phyloP scores from a whole-genome alignment of 2,113 vertebrate species.

The Corythornis vintsioides region DNA sequence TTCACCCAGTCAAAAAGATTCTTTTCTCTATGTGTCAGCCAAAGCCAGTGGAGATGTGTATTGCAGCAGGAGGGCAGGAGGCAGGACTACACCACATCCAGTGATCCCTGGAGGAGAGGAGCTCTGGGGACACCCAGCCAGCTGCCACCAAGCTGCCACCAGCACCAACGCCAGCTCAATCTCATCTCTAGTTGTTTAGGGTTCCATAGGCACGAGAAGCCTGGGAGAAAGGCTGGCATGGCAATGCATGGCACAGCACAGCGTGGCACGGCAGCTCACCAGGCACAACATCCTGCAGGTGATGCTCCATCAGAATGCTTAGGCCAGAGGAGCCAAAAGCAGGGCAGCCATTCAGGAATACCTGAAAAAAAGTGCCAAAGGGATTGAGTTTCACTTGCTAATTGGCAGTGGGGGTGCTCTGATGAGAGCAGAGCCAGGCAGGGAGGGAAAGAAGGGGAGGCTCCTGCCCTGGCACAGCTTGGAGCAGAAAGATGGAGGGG shows the following conservation, averaged over 20 bases:
- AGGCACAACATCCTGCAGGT: not conserved
- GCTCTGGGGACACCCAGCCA: not conserved
- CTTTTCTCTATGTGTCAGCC: not conserved
- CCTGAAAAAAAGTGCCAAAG: not conserved
- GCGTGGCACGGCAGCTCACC: not conserved
- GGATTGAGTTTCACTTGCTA: not conserved
- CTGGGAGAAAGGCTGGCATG: not conserved
- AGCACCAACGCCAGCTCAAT: not conserved
- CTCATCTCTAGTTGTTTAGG: not conserved
- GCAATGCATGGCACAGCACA: not conserved
- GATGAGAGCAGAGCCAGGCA: not conserved
- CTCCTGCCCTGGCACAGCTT: not conserved
- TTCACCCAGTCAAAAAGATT: not conserved
- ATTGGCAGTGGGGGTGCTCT: not conserved
- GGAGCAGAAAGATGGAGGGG: rapidly evolving
- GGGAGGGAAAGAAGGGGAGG: not conserved
- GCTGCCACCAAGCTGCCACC: not conserved
- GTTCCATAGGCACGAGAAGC: not conserved
- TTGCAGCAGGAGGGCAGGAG: not conserved
- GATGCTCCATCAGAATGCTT: rapidly evolving
- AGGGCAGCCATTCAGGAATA: not conserved
- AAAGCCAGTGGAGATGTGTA: not conserved
- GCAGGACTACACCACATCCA: rapidly evolving
- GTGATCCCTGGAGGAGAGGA: not conserved
- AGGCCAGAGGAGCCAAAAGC: not conserved